phyloP scores from a whole-genome alignment of 2,888 invertebrate genomes.

The Lepidocyrtinus sp. region DNA sequence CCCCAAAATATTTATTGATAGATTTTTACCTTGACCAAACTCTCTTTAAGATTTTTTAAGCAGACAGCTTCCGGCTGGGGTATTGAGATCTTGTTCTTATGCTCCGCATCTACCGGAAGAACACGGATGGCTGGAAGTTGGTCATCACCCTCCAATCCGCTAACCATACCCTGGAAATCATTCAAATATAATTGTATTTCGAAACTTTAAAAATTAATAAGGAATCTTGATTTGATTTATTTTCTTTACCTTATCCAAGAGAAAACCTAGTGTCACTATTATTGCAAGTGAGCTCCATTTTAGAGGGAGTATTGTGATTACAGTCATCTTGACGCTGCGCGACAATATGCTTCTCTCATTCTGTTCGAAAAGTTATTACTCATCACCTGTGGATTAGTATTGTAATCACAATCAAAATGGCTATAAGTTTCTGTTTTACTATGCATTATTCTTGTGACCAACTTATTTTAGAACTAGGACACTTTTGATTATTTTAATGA shows the following conservation, averaged over 20 bases:
- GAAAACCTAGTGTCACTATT: slow-evolving; percentile 1
- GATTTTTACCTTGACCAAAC: slow-evolving; percentile 37
- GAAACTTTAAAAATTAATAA: neutral
- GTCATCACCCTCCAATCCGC: slow-evolving; percentile 15
- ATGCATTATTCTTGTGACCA: neutral
- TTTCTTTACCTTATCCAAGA: slow-evolving; percentile 4
- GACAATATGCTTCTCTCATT: slow-evolving; percentile 21
- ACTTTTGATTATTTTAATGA: neutral
- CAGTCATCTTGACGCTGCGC: slow-evolving; percentile 23
- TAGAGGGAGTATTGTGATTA: slow-evolving; percentile 1
- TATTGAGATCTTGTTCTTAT: slow-evolving; percentile 38
- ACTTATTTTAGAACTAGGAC: neutral
- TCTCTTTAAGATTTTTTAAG: slow-evolving; percentile 27
- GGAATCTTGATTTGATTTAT: neutral
- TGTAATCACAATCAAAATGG: too few species aligned
- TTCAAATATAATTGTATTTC: neutral
- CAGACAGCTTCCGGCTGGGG: slow-evolving; percentile 27
- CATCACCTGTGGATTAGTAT: slow-evolving; percentile 7
- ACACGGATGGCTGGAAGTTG: slow-evolving; percentile 23
- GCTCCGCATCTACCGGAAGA: slow-evolving; percentile 51
- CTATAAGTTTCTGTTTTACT: too few species aligned
- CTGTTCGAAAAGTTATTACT: neutral
- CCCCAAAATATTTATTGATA: too few species aligned
- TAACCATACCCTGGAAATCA: neutral
- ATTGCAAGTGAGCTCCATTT: neutral